Evolutionary conservation across 2,888 invertebrate species (phyloP).

Genomic region (Metallyticus violacea): DNA sequence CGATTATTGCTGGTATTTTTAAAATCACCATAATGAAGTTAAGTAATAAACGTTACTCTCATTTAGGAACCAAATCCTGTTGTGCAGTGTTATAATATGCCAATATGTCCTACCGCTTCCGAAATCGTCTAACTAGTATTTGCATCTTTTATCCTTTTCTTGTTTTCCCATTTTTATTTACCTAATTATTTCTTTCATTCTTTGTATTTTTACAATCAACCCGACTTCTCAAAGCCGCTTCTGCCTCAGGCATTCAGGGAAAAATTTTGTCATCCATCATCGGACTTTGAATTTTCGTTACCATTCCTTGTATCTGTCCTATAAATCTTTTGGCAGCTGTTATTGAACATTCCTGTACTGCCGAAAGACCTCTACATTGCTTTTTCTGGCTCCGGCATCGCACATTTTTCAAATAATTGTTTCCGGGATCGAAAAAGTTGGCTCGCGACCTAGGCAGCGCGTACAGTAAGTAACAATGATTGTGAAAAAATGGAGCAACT

Average conservation of each 20-base stretch:
- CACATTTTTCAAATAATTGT: neutral
- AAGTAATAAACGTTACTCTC: no score
- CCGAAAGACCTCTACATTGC: no score
- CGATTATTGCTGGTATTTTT: no score
- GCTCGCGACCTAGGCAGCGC: neutral
- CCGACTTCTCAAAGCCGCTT: neutral
- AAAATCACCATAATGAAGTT: no score
- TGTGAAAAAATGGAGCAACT: neutral
- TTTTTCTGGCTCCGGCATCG: neutral
- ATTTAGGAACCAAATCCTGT: no score
- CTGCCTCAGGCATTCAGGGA: neutral
- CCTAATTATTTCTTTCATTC: neutral
- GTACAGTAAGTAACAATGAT: neutral
- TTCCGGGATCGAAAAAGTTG: neutral
- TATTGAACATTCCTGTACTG: neutral
- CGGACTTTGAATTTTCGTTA: neutral
- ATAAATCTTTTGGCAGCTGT: neutral
- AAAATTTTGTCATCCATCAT: neutral
- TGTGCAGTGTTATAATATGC: no score
- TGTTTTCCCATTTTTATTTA: neutral
- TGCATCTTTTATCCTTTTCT: neutral
- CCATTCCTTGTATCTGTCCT: neutral
- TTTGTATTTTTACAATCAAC: no score
- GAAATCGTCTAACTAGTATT: no score
- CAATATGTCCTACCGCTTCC: no score